Conservation (phyloP, 2,113 vertebrate genomes). For the Puma concolor region DNA sequence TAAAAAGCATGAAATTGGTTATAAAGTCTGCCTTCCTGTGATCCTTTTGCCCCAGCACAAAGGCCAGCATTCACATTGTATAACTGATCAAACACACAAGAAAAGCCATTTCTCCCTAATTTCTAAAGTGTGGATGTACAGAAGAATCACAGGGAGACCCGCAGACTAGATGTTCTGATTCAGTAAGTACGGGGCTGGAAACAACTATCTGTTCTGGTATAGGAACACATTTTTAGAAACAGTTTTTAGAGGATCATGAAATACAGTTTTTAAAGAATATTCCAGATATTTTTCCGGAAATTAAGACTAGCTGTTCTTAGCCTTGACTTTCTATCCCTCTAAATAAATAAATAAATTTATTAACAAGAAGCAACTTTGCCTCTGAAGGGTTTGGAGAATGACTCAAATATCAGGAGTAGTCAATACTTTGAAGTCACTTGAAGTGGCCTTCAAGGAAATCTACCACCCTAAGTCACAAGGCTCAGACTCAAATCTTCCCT, state of each 20-base stretch:
- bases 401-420: background rate
- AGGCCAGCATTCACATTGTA: background rate
- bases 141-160: background rate
- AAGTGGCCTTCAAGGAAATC: background rate
- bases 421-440: background rate
- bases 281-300: background rate
- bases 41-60: background rate
- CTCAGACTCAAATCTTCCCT: background rate
- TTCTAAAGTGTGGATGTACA: background rate
- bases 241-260: background rate
- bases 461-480: background rate
- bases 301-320: background rate
- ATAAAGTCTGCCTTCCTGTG: background rate
- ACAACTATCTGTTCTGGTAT: background rate
- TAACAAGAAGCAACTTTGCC: background rate
- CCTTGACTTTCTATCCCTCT: background rate
- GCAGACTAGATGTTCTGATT: conserved; percentile 13
- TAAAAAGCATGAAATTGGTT: background rate
- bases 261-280: background rate
- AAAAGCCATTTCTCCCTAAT: background rate
- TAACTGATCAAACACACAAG: background rate
- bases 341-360: background rate
- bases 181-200: background rate
- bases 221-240: background rate
- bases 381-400: background rate